Percentiles rank a stretch among this genome's conserved stretches.
phyloP scores from a whole-genome alignment of 2,797 vertebrate genomes.

The Echiichthys vipera region DNA sequence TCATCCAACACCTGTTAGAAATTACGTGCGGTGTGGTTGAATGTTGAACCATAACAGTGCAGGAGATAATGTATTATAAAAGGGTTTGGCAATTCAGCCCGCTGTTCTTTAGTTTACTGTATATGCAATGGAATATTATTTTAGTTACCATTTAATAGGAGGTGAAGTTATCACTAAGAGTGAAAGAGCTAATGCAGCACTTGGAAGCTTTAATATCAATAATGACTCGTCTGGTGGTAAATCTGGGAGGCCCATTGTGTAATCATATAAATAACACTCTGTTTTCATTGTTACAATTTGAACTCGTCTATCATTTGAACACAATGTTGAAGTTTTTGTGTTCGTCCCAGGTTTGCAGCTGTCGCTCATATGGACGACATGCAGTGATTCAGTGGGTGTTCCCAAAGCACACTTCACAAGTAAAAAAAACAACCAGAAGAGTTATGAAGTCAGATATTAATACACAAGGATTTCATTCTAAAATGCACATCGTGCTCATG shows the following conservation, averaged over 20 bases:
- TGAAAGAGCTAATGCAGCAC: conserved; percentile 39
- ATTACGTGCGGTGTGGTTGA: conserved; percentile 24
- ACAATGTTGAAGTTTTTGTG: background rate
- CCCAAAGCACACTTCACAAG: background rate
- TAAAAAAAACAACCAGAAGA: background rate
- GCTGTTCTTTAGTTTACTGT: conserved; percentile 14
- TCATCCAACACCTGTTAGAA: conserved; percentile 62
- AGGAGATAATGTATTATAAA: conserved; percentile 42
- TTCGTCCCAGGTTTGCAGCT: conserved; percentile 14
- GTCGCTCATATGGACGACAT: background rate
- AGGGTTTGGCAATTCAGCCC: conserved; percentile 22
- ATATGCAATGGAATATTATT: background rate
- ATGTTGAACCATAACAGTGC: conserved; percentile 14
- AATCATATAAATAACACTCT: background rate
- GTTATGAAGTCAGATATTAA: background rate
- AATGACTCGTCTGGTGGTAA: conserved; percentile 5
- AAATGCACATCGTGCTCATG: background rate
- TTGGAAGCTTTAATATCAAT: conserved; percentile 13
- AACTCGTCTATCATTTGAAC: background rate
- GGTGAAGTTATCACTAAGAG: conserved; percentile 20
- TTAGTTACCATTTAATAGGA: background rate
- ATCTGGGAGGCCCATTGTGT: background rate
- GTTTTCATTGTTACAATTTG: background rate
- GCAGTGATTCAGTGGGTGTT: conserved; percentile 12
- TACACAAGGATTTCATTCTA: too few relatives aligned